Evolutionary conservation across 35 echinoderm and acorn worm genomes (phyloP).

Genomic region (Acanthaster planci): DNA sequence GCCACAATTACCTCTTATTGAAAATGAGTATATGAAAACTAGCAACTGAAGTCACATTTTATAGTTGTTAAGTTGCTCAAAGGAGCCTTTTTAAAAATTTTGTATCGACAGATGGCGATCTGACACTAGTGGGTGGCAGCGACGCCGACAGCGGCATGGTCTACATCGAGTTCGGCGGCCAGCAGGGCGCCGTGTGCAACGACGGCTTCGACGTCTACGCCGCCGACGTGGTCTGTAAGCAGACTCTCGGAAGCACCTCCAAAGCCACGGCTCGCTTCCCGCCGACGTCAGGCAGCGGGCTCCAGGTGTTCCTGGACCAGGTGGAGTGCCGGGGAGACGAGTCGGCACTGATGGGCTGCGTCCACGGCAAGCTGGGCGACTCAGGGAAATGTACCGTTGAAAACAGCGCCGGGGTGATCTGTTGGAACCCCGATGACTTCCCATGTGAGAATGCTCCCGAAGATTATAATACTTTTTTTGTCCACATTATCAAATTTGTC

Average conservation of each 20-base stretch:
- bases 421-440: neutral
- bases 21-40: too few species aligned
- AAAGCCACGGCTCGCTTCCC: neutral
- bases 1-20: too few species aligned
- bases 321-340: neutral
- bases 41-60: too few species aligned
- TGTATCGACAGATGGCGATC: neutral
- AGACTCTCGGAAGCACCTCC: neutral
- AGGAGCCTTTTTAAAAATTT: too few species aligned
- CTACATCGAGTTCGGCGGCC: neutral
- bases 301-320: neutral
- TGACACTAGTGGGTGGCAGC: neutral
- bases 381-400: neutral
- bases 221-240: constrained; percentile 20
- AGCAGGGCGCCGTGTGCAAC: neutral
- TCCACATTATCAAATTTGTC: too few species aligned
- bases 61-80: too few species aligned
- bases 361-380: neutral
- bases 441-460: neutral
- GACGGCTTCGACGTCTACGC: constrained; percentile 11
- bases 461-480: too few species aligned
- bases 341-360: neutral
- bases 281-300: neutral
- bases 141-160: constrained; percentile 10
- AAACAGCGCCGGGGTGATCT: neutral